Evolutionary conservation across 2,888 invertebrate species (phyloP).

Genomic region (Trichogramma dendrolimi): DNA sequence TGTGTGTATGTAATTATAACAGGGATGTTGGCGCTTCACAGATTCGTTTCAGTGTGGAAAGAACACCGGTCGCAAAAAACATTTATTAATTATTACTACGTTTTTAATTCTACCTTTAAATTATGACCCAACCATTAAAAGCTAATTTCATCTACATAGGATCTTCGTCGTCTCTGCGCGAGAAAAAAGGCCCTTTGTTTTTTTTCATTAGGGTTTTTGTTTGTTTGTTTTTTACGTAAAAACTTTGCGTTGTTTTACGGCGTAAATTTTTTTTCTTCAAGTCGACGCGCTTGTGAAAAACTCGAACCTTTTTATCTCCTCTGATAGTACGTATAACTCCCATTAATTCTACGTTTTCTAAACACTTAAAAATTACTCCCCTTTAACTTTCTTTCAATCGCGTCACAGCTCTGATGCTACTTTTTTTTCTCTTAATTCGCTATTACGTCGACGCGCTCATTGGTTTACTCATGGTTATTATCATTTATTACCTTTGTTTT

Average conservation of each 20-base stretch:
- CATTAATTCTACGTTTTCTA: slow-evolving; percentile 4
- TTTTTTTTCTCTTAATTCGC: slow-evolving; percentile 21
- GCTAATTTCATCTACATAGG: slow-evolving; percentile 21
- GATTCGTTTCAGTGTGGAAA: slow-evolving; percentile 43
- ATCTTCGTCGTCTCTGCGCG: slow-evolving; percentile 24
- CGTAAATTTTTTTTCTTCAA: background rate
- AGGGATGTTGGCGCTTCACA: slow-evolving; percentile 44
- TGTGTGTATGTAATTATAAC: slow-evolving; percentile 33
- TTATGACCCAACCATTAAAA: slow-evolving; percentile 25
- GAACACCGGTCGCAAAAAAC: slow-evolving; percentile 35
- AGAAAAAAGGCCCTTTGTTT: slow-evolving; percentile 18
- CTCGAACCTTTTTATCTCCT: slow-evolving; percentile 15
- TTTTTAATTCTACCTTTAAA: no score
- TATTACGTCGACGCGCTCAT: slow-evolving; percentile 20
- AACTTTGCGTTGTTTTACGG: slow-evolving; percentile 8
- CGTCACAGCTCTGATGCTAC: slow-evolving; percentile 30
- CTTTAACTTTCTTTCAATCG: slow-evolving; percentile 28
- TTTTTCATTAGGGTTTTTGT: slow-evolving; percentile 5
- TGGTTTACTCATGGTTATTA: background rate
- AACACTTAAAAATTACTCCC: slow-evolving; percentile 28
- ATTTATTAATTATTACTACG: slow-evolving; percentile 13
- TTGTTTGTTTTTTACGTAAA: background rate
- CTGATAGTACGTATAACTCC: background rate
- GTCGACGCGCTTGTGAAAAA: background rate
- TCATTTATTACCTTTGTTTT: slow-evolving; percentile 21